Base-by-base conservation (phyloP, 2,113 vertebrate genomes). In the Vidua chalybeata region DNA sequence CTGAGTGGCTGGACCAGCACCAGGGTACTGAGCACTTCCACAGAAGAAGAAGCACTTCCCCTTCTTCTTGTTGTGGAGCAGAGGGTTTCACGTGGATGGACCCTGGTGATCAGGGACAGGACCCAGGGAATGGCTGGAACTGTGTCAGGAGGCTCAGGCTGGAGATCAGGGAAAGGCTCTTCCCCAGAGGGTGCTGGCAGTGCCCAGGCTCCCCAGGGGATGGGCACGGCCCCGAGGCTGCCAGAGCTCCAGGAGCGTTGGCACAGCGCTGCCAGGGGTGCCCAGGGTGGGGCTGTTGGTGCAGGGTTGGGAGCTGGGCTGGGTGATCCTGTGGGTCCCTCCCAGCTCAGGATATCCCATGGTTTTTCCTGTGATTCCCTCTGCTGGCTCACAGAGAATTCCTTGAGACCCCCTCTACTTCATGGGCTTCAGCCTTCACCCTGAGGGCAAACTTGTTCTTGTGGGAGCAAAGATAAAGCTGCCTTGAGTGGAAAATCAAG, bases 91-190 rank as follows among this genome's bases (percentile, higher is more conserved):
- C 35, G 8, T 11, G 61, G 49, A 13, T 63, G 8, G 45, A 45
- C 12, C 18, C 49, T 73, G 59, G 51, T 73, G 59, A 66, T 1
- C 35, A 81, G 35, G 26, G 5, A 41, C 35, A 49, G 75, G 0
- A 26, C 0, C 31, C 51, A 80, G 26, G 51, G 35, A 8, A 23
- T 0, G 7, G 58, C 51, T 73, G 67, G 49, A 66, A 59, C 45
- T 81, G 35, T 33, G 51, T 0, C 68, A 58, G 37, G 15, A 3
- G 9, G 10, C 0, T 58, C 0, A 52, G 37, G 67, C 0, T 51
- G 86, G 37, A 15, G 0, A 0, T 28, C 21, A 43, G 43, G 52
- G 21, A 1, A 49, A 80, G 31, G 35, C 5, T 20, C 21, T 58
- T 17, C 20, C 41, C 76, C 67, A 49, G 7, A 55, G n/a, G 81